Percentiles rank a stretch among this genome's conserved stretches.
Conservation (phyloP, 1,140 invertebrate species). For the Brachionus calyciflorus region DNA sequence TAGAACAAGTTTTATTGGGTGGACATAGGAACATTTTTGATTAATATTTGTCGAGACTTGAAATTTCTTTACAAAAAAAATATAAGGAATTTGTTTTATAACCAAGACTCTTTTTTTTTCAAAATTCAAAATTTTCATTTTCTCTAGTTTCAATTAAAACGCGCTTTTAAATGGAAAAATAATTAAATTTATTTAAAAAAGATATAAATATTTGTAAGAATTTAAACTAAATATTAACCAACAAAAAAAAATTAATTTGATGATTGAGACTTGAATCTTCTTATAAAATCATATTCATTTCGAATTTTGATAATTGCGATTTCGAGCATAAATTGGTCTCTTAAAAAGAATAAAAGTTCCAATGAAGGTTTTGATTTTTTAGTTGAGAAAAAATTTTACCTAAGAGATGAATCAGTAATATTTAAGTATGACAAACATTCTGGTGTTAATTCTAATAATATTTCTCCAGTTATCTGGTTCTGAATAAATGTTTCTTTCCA, state of each 20-base stretch:
- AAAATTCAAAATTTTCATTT: background rate
- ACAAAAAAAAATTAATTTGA: background rate
- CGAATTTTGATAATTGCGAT: constrained; percentile 6
- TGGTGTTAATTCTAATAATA: background rate
- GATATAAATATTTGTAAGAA: no score
- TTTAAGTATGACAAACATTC: background rate
- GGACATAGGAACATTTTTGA: no score
- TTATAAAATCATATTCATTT: constrained; percentile 41
- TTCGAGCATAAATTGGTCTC: constrained; percentile 34
- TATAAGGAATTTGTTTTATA: background rate
- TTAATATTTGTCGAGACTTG: no score
- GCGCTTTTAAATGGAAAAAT: background rate
- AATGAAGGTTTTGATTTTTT: no score
- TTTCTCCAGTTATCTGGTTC: constrained; percentile 15
- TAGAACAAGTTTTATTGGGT: background rate
- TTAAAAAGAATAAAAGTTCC: background rate
- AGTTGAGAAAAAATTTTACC: no score
- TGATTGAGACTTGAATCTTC: constrained; percentile 25
- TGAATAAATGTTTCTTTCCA: background rate
- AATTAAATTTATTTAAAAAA: constrained; percentile 7
- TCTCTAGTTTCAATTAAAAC: constrained; percentile 27
- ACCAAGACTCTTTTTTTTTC: background rate
- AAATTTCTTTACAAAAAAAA: background rate
- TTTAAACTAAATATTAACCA: background rate
- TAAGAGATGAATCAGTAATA: background rate